These are phyloP conservation scores for Brachionus rotundiformis DNA, from an alignment of 1,140 invertebrate genomes.

Conservation along the genomic window DNA sequence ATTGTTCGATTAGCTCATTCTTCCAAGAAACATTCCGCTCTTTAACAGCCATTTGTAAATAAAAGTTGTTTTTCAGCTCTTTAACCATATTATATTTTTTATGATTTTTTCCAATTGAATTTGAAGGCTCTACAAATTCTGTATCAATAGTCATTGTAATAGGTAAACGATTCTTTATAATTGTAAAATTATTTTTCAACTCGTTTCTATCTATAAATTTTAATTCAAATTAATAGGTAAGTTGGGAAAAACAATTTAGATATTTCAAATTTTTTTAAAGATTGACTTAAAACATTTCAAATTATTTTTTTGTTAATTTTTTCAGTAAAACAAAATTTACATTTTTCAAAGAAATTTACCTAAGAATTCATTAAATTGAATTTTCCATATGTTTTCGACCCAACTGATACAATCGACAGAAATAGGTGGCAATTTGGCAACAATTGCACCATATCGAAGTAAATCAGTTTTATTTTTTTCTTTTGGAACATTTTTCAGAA, in stretches of 20 bases:
- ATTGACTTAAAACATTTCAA: too few species aligned
- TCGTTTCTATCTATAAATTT: not conserved
- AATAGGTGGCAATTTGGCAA: not conserved
- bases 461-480: not conserved
- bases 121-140: not conserved
- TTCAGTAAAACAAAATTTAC: too few species aligned
- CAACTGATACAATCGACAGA: not conserved
- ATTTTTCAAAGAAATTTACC: not conserved
- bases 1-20: not conserved
- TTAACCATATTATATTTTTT: not conserved
- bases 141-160: not conserved
- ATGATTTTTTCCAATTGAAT: not conserved
- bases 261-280: too few species aligned
- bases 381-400: not conserved
- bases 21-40: not conserved
- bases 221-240: too few species aligned
- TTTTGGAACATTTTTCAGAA: constrained; percentile 19
- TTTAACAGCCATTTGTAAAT: not conserved
- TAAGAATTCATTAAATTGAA: not conserved
- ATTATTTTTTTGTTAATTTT: too few species aligned
- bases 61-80: not conserved
- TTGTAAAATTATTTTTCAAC: not conserved
- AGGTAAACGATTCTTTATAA: not conserved
- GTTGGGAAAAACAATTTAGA: too few species aligned
- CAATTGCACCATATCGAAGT: not conserved